Percentiles rank a stretch among this genome's conserved stretches.
These are phyloP conservation scores for Congeria kusceri DNA, from an alignment of 2,888 invertebrate genomes.

Conservation along the genomic window DNA sequence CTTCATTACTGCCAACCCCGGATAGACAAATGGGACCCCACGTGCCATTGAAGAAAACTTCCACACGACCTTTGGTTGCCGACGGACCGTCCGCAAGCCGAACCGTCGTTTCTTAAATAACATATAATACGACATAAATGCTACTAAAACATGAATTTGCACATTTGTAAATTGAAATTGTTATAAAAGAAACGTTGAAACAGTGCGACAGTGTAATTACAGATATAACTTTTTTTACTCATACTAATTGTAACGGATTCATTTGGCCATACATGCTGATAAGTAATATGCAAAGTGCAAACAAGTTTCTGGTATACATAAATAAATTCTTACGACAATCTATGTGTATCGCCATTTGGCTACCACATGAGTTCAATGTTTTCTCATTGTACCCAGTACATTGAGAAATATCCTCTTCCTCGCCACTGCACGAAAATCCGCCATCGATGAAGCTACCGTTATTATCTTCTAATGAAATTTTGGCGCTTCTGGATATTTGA, in stretches of 20 bases:
- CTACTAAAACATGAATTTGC: neutral
- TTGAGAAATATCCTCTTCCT: neutral
- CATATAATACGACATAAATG: neutral
- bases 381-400: neutral
- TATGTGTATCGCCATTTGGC: neutral
- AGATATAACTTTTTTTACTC: neutral
- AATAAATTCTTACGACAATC: neutral
- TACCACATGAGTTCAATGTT: neutral
- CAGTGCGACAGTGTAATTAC: neutral
- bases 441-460: neutral
- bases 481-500: neutral
- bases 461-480: neutral
- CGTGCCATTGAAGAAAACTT: slow-evolving; percentile 52
- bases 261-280: too few species aligned
- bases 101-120: neutral
- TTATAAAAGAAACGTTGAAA: neutral
- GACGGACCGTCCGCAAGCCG: slow-evolving; percentile 40
- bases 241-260: too few species aligned
- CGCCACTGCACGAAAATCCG: neutral
- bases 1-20: neutral
- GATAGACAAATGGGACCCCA: slow-evolving; percentile 54
- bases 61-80: slow-evolving; percentile 45
- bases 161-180: too few species aligned
- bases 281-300: too few species aligned
- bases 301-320: too few species aligned